phyloP scores from a whole-genome alignment of 2,113 vertebrate species.

The Nipponia nippon region DNA sequence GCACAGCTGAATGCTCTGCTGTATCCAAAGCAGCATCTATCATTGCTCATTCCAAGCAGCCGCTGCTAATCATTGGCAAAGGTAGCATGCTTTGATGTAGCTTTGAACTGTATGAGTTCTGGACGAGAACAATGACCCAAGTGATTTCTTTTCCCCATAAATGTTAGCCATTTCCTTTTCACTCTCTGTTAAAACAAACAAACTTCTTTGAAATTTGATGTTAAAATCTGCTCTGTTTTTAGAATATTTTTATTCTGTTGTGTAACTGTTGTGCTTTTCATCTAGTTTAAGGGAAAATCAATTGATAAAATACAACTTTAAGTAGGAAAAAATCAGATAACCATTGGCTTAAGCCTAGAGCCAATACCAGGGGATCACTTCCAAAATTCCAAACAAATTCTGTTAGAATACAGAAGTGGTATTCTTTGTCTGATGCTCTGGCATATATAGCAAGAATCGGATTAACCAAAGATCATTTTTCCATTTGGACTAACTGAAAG shows the following conservation, averaged over 20 bases:
- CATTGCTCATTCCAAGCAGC: slow-evolving; percentile 78
- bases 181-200: background rate
- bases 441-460: background rate
- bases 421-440: background rate
- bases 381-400: background rate
- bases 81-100: slow-evolving; percentile 67
- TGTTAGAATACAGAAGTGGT: background rate
- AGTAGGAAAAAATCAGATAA: background rate
- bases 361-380: background rate
- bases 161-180: background rate
- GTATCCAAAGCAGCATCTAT: slow-evolving; percentile 72
- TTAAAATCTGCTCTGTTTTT: background rate
- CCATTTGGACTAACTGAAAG: background rate
- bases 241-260: background rate
- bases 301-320: background rate
- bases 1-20: slow-evolving; percentile 73
- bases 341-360: background rate
- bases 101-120: background rate
- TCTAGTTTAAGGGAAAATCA: background rate
- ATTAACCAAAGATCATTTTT: background rate
- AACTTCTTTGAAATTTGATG: background rate
- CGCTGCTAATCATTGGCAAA: slow-evolving; percentile 93
- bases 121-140: background rate
- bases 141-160: background rate
- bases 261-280: background rate